Conservation (phyloP, 2,888 invertebrate species). For the Cerastoderma edule region DNA sequence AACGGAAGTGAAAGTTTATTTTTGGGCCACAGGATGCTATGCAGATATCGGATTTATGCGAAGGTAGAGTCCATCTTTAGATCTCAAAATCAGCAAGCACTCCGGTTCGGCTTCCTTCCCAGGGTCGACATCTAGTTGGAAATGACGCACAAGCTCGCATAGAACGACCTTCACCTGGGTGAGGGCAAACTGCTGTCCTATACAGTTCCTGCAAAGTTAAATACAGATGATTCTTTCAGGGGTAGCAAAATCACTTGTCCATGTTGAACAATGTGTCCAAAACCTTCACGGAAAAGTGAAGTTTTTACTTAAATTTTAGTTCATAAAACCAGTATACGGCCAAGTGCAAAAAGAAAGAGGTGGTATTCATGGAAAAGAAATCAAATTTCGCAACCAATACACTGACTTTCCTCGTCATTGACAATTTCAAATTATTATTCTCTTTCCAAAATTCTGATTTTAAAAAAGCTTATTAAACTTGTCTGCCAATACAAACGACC, state of each 20-base stretch:
- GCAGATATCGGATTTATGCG: constrained; percentile 45
- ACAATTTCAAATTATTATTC: too few species aligned
- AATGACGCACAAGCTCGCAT: constrained; percentile 66
- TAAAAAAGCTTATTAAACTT: too few species aligned
- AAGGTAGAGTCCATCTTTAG: constrained; percentile 66
- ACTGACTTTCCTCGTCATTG: too few species aligned
- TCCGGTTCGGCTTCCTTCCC: constrained; percentile 61
- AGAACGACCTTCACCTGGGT: constrained; percentile 73
- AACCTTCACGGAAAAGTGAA: neutral
- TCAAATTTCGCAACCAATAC: neutral
- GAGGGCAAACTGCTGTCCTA: constrained; percentile 75
- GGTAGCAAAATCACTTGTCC: neutral
- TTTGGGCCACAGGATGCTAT: neutral
- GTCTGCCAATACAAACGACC: too few species aligned
- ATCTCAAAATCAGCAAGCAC: constrained; percentile 62
- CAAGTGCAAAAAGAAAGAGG: neutral
- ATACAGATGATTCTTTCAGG: neutral
- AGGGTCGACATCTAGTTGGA: constrained; percentile 66
- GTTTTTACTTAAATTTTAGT: neutral
- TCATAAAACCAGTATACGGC: neutral
- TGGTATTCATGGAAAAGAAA: neutral
- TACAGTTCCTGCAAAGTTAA: constrained; percentile 69
- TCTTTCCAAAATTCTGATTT: too few species aligned
- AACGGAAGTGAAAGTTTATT: neutral
- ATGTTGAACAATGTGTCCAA: neutral